These are phyloP conservation scores for Harpegnathos saltator DNA, from an alignment of 1,140 invertebrate species.

Conservation along the genomic window DNA sequence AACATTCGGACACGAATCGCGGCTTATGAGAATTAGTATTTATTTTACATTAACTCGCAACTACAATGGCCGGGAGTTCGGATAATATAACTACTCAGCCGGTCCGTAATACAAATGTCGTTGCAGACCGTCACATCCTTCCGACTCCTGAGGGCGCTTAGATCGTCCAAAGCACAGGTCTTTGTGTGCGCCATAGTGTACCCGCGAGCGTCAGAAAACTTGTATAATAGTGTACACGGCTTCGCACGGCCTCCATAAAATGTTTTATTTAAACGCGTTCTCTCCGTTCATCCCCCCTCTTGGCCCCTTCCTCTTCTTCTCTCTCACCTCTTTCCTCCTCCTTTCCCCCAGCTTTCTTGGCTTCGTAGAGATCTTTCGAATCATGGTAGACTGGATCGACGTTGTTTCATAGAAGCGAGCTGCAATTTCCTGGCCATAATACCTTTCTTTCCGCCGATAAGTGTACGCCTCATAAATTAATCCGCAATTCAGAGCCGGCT, in stretches of 20 bases:
- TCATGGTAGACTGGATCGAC: background rate
- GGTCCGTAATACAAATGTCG: slow-evolving; percentile 1
- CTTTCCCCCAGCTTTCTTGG: background rate
- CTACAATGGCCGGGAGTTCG: background rate
- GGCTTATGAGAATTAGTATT: slow-evolving; percentile 20
- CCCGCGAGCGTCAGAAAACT: background rate
- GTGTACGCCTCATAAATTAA: slow-evolving; percentile 39
- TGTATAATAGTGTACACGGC: background rate
- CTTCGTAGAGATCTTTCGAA: background rate
- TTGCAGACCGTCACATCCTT: background rate
- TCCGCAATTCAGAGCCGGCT: slow-evolving; percentile 5
- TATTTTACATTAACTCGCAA: background rate
- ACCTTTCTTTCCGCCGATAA: slow-evolving; percentile 31
- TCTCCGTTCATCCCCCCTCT: no score
- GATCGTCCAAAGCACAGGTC: background rate
- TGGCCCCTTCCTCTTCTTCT: no score
- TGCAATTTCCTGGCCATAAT: slow-evolving; percentile 44
- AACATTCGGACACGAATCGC: background rate
- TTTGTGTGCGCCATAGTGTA: background rate
- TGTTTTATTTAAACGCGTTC: slow-evolving; percentile 39
- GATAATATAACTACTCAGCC: background rate
- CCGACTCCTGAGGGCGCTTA: background rate
- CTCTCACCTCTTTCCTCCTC: no score
- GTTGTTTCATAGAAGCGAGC: slow-evolving; percentile 10
- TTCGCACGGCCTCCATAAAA: slow-evolving; percentile 1